Percentiles rank a stretch among this genome's conserved stretches.
Conservation (phyloP, 2,113 vertebrate species). For the Mormyrus iriodes region DNA sequence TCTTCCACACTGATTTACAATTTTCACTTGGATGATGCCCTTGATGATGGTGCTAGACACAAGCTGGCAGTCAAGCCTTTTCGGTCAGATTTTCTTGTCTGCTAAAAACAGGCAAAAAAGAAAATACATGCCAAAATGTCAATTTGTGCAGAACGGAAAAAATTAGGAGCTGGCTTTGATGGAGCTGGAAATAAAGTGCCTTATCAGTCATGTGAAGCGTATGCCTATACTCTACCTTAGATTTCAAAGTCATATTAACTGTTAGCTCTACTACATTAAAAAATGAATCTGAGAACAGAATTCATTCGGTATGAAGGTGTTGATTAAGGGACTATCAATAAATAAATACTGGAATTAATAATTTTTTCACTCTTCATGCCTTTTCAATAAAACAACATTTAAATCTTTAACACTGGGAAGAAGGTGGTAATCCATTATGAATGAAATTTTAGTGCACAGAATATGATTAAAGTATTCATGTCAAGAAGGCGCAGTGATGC, state of each 20-base stretch:
- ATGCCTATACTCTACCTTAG: neutral
- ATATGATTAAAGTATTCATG: constrained; percentile 11
- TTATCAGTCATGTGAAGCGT: neutral
- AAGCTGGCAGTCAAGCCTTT: neutral
- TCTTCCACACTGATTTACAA: neutral
- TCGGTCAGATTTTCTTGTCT: neutral
- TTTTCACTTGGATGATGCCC: neutral
- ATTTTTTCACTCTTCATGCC: neutral
- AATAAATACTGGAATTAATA: constrained; percentile 9
- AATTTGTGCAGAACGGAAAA: neutral
- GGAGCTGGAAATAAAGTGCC: neutral
- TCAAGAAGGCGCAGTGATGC: neutral
- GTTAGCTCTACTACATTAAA: neutral
- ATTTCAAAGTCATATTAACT: neutral
- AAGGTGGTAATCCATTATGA: neutral
- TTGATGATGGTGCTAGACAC: neutral
- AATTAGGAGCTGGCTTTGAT: neutral
- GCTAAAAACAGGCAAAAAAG: neutral
- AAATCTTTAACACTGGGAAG: neutral
- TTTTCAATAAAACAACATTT: neutral
- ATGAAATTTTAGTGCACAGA: neutral
- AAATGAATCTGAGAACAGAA: neutral
- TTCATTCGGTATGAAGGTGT: neutral
- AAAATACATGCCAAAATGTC: neutral
- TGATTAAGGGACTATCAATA: neutral